Evolutionary conservation across 2,888 invertebrate species (phyloP), one percentile per base, ranked within the genome.

Genomic region (Venustoraphidia nigricollis): DNA sequence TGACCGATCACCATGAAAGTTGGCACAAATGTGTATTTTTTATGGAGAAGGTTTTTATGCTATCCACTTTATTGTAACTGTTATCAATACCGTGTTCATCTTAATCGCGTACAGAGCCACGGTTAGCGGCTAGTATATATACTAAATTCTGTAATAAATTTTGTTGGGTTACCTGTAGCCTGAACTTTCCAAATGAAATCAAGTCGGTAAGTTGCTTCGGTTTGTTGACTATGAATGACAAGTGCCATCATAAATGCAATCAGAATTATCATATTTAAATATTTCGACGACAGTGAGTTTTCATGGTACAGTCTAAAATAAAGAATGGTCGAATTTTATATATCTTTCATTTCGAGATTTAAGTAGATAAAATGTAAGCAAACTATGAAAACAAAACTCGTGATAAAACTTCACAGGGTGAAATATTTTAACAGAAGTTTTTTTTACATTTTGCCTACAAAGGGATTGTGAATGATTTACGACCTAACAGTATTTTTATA

Each of bases 111-210:
- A n/a, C n/a, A n/a, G n/a, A n/a, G n/a, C n/a, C n/a, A n/a, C n/a
- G n/a, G n/a, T n/a, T n/a, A n/a, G n/a, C n/a, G n/a, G n/a, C n/a
- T n/a, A n/a, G n/a, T n/a, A n/a, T n/a, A n/a, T 17, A 17, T 17
- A 17, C 17, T 17, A 17, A 17, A 17, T 17, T 4, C 17, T 17
- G 17, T 17, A 27, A 27, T 1, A 27, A 6, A 5, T 6, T 27
- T 27, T 27, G 27, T 6, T 14, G 9, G 9, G 9, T 49, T 62
- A 86, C 86, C 85, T 58, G 83, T 87, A 11, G 95, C 95, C 71
- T 95, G 93, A 34, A 94, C 73, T 68, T 95, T 96, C 96, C 96
- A 97, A 52, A 97, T 83, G 66, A 93, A 94, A 69, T 96, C 96
- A 51, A 96, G 75, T 50, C 95, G 73, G 60, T 93, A 90, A 0